Evolutionary conservation across 2,113 vertebrate species (phyloP), one percentile per base, ranked within the genome.

Genomic region (Arothron firmamentum): DNA sequence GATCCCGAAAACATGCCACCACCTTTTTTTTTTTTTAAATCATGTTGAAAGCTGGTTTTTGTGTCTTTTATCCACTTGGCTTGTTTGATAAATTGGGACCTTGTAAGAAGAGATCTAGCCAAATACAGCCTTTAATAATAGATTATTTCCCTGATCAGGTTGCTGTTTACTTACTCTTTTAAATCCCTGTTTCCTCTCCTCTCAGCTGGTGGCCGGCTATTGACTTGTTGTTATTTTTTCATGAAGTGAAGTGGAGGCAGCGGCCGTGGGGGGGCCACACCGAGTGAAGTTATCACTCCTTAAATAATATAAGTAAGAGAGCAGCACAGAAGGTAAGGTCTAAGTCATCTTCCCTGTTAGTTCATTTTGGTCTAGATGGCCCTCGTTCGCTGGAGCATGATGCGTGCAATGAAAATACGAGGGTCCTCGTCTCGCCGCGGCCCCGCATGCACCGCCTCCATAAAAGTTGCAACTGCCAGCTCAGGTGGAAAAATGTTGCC

Each of bases 401-500:
- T 91, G 93, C 76, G 64, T 87, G 80, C 75, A 77, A 85, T 79
- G 83, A 76, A 84, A 77, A 91, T 93, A 78, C 72, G 62, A 77
- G 81, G 78, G 67, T 82, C 81, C 71, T 75, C 60, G 56, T 82
- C 77, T 73, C 73, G 74, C 76, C n/a, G 7, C 45, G 52, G 74
- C 67, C 80, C 74, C 10, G 68, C 74, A 62, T 78, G 70, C 66
- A 69, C 73, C 77, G 68, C 74, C 71, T 74, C 80, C 81, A 92
- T 95, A 94, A 96, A 98, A 95, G 93, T 93, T 93, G 93, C 92
- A 92, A 93, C 92, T 94, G 92, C 92, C 91, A 98, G 92, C 92
- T 98, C 96, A 98, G 95, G 96, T 98, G 96, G 95, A 98, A 97
- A 96, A 96, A 97, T 85, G 84, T 87, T 94, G 92, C 92, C 88